Base-by-base conservation (phyloP, 2,797 vertebrate species). In the Myoxocephalus aenaeus region DNA sequence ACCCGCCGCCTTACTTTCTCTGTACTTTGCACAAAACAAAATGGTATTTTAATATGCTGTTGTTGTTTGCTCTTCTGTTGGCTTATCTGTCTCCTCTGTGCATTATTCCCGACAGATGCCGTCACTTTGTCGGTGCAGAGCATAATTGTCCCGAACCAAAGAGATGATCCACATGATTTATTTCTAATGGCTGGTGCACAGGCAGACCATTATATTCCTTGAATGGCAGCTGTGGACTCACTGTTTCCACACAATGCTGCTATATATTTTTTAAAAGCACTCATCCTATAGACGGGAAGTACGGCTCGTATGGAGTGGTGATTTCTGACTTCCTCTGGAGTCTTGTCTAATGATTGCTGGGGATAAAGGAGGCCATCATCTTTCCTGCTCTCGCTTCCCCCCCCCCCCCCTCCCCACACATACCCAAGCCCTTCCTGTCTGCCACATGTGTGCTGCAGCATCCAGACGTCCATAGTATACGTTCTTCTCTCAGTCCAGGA, bases 321-420 rank as follows among this genome's bases (percentile, higher is more conserved):
- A 92, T 92, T 91, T 92, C 79, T 88, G 84, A 91, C 89, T 89
- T 90, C 87, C 88, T 87, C 79, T 85, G 66, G 70, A 82, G 67
- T 87, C 85, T 88, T 86, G 82, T 89, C 84, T 83, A 81, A 88
- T 92, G 87, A 90, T 91, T 89, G 73, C 86, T 81, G 51, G 63
- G 87, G 88, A 90, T 87, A 74, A 90, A 88, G 84, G 80, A 74
- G 85, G 65, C 80, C 85, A 82, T 92, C 87, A 82, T 90, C 83
- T 82, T 83, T 79, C 81, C 75, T 32, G 51, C 36, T 7, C 50
- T n/a, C n/a, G n/a, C n/a, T n/a, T n/a, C n/a, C n/a, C n/a, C n/a
- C n/a, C n/a, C n/a, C 48, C n/a, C 22, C 25, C 13, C 14, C 12
- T 3, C 5, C 32, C 27, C 2, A 44, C 53, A 48, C 48, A 34